Evolutionary conservation across 2,888 invertebrate species (phyloP).

Genomic region (Eustalomyia histrio): DNA sequence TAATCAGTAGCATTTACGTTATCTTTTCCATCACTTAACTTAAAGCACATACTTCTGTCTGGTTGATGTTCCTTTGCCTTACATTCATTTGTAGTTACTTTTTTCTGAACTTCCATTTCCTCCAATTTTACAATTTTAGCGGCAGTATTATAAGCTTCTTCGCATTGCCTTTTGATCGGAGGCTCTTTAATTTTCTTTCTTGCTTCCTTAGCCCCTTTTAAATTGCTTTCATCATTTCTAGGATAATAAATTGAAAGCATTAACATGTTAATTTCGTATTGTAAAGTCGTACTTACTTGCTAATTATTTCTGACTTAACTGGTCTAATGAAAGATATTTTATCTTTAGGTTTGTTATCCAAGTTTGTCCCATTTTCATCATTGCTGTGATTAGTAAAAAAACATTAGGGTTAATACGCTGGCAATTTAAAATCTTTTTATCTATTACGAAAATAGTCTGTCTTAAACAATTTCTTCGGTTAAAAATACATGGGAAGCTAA

Average conservation of each 20-base stretch:
- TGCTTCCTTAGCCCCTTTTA: no score
- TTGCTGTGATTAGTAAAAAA: background rate
- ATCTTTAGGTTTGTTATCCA: background rate
- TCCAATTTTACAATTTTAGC: conserved; percentile 23
- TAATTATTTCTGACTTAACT: no score
- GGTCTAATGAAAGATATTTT: no score
- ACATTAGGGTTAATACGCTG: no score
- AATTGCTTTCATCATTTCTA: no score
- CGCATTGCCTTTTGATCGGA: conserved; percentile 13
- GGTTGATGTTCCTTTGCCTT: background rate
- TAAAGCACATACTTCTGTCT: conserved; percentile 28
- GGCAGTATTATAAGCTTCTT: conserved; percentile 8
- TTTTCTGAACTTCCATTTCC: background rate
- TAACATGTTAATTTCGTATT: no score
- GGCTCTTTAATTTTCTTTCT: background rate
- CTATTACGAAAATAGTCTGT: no score
- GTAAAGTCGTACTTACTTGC: no score
- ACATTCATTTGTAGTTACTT: background rate
- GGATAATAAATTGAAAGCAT: no score
- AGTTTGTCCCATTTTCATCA: background rate
- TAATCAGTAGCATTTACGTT: conserved; percentile 79
- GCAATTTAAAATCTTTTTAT: no score
- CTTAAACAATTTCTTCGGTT: no score
- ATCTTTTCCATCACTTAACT: conserved; percentile 26
- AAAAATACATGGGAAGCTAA: no score